phyloP scores from a whole-genome alignment of 2,113 vertebrate genomes.

The Sander lucioperca region DNA sequence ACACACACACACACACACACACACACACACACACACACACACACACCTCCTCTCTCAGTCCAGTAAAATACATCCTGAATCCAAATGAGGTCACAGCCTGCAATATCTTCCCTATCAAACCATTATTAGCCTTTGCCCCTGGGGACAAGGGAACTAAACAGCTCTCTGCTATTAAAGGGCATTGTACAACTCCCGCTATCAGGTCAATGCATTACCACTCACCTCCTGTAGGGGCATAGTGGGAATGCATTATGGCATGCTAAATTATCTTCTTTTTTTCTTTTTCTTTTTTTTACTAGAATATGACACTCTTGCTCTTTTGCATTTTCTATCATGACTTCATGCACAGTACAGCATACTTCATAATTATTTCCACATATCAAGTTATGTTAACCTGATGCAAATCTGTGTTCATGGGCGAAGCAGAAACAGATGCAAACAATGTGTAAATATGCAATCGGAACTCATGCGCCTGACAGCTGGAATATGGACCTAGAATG shows the following conservation, averaged over 20 bases:
- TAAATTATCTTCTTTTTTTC: not conserved
- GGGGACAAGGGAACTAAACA: constrained; percentile 67
- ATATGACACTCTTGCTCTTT: constrained; percentile 22
- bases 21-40: constrained; percentile 13
- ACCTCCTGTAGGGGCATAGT: constrained; percentile 55
- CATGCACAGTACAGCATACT: not conserved
- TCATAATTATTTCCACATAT: constrained; percentile 1
- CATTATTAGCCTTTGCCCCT: constrained; percentile 75
- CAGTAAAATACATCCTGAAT: constrained; percentile 69
- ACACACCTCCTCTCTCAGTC: constrained; percentile 39
- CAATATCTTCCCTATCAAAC: constrained; percentile 73
- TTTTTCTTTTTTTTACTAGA: not conserved
- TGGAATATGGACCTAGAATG: constrained; percentile 17
- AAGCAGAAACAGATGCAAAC: constrained; percentile 21
- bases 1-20: constrained; percentile 9
- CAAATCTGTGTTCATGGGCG: constrained; percentile 16
- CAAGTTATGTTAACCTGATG: constrained; percentile 12
- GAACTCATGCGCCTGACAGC: constrained; percentile 3
- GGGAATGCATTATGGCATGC: constrained; percentile 1
- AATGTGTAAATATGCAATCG: constrained; percentile 19
- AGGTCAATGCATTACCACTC: constrained; percentile 50
- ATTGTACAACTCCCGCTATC: constrained; percentile 52
- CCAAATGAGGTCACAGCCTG: constrained; percentile 76
- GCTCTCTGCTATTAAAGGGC: constrained; percentile 60
- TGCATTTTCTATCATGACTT: constrained; percentile 16